Conservation (phyloP, 2,888 invertebrate genomes). For the Diogma glabrata region DNA sequence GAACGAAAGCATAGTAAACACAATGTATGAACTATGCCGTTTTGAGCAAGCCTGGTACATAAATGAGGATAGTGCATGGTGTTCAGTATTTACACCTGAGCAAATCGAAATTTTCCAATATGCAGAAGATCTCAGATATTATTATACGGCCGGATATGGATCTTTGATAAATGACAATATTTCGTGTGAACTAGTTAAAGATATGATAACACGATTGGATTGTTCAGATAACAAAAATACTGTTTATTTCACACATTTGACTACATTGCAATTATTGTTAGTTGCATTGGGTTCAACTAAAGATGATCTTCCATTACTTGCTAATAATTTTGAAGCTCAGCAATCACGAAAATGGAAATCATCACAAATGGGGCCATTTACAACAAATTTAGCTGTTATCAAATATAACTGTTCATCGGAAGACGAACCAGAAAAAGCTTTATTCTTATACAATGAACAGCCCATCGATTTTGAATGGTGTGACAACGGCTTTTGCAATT, state of each 20-base stretch:
- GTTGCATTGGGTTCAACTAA: conserved; percentile 46
- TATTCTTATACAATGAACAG: conserved; percentile 62
- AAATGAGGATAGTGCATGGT: conserved; percentile 52
- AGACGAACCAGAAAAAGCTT: conserved; percentile 41
- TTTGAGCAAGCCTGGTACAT: conserved; percentile 61
- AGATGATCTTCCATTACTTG: conserved; percentile 44
- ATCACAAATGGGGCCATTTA: conserved; percentile 50
- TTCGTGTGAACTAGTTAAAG: conserved; percentile 54
- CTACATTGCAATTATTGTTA: conserved; percentile 43
- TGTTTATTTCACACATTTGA: conserved; percentile 49
- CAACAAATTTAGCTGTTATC: conserved; percentile 54
- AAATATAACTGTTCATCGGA: conserved; percentile 43
- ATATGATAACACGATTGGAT: conserved; percentile 54
- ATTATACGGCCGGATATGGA: conserved; percentile 59
- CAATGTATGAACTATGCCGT: conserved; percentile 57
- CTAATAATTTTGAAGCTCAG: conserved; percentile 45
- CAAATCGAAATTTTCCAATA: conserved; percentile 59
- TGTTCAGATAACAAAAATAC: conserved; percentile 40
- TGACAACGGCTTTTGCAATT: conserved; percentile 64
- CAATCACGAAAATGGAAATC: conserved; percentile 48
- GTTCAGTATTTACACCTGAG: conserved; percentile 52
- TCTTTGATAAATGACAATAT: conserved; percentile 46
- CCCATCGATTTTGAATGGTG: conserved; percentile 57
- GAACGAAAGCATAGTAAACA: background rate
- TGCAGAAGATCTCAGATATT: conserved; percentile 55